phyloP scores from a whole-genome alignment of 2,888 invertebrate species.

The Idaea biselata region DNA sequence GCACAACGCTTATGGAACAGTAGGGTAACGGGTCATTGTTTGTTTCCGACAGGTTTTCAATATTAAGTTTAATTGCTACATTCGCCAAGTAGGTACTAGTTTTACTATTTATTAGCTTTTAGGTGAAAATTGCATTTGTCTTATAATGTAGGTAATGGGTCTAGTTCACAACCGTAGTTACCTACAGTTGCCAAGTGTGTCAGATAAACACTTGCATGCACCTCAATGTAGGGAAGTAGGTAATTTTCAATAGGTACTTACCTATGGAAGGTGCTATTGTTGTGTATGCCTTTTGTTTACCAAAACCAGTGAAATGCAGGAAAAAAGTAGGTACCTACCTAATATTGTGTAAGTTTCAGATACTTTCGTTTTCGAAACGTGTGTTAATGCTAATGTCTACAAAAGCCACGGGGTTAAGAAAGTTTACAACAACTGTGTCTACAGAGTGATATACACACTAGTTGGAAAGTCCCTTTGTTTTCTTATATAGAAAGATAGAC shows the following conservation, averaged over 20 bases:
- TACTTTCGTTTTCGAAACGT: constrained; percentile 34
- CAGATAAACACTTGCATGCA: constrained; percentile 15
- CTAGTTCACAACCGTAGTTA: background rate
- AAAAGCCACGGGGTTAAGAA: constrained; percentile 27
- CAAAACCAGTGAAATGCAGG: background rate
- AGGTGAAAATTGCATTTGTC: background rate
- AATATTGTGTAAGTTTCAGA: constrained; percentile 15
- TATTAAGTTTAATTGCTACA: background rate
- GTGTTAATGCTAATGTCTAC: constrained; percentile 28
- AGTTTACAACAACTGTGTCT: constrained; percentile 11
- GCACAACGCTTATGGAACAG: background rate
- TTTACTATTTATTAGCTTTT: background rate
- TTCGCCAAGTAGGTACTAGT: background rate
- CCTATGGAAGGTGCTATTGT: background rate
- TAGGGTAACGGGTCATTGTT: background rate
- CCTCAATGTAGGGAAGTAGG: constrained; percentile 1
- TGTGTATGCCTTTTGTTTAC: background rate
- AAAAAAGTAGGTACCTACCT: background rate
- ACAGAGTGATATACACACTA: constrained; percentile 4
- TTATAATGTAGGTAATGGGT: background rate
- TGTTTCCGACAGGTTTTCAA: background rate
- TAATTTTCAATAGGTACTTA: background rate
- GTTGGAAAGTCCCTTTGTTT: constrained; percentile 19
- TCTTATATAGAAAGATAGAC: background rate
- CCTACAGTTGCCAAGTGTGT: constrained; percentile 17